Percentiles rank a stretch among this genome's conserved stretches.
These are phyloP conservation scores for Sparidentex hasta DNA, from an alignment of 2,797 vertebrate species.

Conservation along the genomic window DNA sequence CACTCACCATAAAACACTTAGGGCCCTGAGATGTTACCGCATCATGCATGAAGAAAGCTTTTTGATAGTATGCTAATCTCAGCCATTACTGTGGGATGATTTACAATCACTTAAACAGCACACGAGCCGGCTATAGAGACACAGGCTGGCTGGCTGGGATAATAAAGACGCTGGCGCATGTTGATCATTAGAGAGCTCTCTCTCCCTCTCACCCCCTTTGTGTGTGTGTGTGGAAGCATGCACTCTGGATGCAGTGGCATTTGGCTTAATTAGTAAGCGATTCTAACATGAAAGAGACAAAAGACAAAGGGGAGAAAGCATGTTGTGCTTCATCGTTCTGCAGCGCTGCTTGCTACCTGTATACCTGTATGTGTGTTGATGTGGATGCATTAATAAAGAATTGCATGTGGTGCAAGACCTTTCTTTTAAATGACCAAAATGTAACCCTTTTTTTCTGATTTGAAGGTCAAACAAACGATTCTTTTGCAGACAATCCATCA, in stretches of 20 bases:
- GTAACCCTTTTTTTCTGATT: background rate
- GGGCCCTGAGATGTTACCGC: constrained; percentile 77
- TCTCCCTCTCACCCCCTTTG: constrained; percentile 24
- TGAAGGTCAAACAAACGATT: constrained; percentile 10
- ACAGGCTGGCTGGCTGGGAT: constrained; percentile 71
- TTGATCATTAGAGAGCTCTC: constrained; percentile 79
- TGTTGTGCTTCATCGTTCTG: constrained; percentile 41
- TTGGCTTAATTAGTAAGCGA: constrained; percentile 76
- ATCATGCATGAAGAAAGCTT: constrained; percentile 85
- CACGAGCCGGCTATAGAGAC: constrained; percentile 67
- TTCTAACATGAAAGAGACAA: constrained; percentile 76
- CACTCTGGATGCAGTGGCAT: constrained; percentile 76
- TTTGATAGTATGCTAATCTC: constrained; percentile 88
- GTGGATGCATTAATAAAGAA: constrained; percentile 7
- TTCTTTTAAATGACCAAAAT: background rate
- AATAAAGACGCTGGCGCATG: constrained; percentile 80
- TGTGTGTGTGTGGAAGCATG: constrained; percentile 62
- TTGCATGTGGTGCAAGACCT: background rate
- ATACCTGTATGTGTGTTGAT: constrained; percentile 44
- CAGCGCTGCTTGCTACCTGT: constrained; percentile 43
- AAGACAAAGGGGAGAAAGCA: constrained; percentile 62
- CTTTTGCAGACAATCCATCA: background rate
- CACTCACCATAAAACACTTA: constrained; percentile 86
- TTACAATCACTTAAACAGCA: constrained; percentile 83
- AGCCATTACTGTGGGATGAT: constrained; percentile 83